phyloP scores from a whole-genome alignment of 2,797 vertebrate genomes.

The Falco berigora region DNA sequence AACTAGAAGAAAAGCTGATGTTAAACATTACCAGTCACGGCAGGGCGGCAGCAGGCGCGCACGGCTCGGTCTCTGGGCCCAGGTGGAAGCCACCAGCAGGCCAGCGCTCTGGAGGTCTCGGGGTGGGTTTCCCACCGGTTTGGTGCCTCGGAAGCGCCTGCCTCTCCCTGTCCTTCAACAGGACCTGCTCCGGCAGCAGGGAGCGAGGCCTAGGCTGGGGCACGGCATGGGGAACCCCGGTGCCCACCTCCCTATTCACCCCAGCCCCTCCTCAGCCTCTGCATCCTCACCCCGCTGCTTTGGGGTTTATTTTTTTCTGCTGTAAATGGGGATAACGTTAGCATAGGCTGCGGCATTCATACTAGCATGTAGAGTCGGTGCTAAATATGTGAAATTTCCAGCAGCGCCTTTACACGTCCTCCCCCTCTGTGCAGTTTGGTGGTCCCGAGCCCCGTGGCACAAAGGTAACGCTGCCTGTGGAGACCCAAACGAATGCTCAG shows the following conservation, averaged over 20 bases:
- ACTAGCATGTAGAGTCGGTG: accelerated
- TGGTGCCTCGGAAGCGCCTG: background rate
- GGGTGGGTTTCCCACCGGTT: background rate
- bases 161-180: background rate
- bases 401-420: background rate
- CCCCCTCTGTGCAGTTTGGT: accelerated
- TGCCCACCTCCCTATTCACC: accelerated
- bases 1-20: background rate
- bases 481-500: background rate
- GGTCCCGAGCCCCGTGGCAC: background rate
- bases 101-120: background rate
- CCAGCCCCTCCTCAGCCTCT: background rate
- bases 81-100: background rate
- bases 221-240: background rate
- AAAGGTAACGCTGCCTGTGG: background rate
- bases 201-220: background rate
- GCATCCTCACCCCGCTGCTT: too few species aligned
- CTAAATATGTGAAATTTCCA: background rate
- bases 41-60: background rate
- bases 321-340: background rate
- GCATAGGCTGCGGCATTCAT: background rate
- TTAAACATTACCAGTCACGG: background rate
- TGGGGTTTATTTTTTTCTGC: background rate
- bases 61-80: background rate
- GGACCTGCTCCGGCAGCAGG: background rate